Conservation (phyloP, 2,888 invertebrate genomes). For the Chelonus formosanus region DNA sequence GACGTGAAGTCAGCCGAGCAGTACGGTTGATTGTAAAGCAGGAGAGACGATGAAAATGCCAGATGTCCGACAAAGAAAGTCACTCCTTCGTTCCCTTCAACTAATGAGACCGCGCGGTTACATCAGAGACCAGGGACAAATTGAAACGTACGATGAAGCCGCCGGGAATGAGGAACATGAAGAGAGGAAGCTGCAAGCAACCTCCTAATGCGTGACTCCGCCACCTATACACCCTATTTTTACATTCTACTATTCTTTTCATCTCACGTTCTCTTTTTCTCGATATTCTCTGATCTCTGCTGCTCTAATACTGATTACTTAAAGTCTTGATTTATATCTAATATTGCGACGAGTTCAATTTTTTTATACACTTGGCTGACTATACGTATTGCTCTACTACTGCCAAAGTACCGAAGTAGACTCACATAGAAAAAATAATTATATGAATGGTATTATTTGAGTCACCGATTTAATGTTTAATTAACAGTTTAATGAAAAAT, state of each 20-base stretch:
- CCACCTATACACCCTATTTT: conserved; percentile 31
- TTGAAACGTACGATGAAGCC: conserved; percentile 60
- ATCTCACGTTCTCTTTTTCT: neutral
- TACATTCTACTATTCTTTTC: too few relatives aligned
- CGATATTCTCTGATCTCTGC: neutral
- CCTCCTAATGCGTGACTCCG: conserved; percentile 54
- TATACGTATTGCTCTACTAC: too few relatives aligned
- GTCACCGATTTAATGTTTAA: too few relatives aligned
- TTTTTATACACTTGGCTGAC: too few relatives aligned
- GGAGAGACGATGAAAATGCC: conserved; percentile 41
- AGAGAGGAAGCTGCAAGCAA: conserved; percentile 41
- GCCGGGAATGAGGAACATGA: conserved; percentile 36
- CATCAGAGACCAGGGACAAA: conserved; percentile 61
- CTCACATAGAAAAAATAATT: too few relatives aligned
- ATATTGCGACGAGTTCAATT: too few relatives aligned
- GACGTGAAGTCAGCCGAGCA: conserved; percentile 1
- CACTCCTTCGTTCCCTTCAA: conserved; percentile 44
- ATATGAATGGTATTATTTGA: too few relatives aligned
- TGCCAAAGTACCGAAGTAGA: too few relatives aligned
- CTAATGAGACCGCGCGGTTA: conserved; percentile 63
- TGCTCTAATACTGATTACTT: too few relatives aligned
- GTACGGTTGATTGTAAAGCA: conserved; percentile 59
- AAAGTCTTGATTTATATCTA: too few relatives aligned
- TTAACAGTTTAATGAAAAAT: too few relatives aligned
- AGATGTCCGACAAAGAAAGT: conserved; percentile 41